These are phyloP conservation scores for Pipra filicauda DNA, from an alignment of 2,113 vertebrate species.

Conservation along the genomic window DNA sequence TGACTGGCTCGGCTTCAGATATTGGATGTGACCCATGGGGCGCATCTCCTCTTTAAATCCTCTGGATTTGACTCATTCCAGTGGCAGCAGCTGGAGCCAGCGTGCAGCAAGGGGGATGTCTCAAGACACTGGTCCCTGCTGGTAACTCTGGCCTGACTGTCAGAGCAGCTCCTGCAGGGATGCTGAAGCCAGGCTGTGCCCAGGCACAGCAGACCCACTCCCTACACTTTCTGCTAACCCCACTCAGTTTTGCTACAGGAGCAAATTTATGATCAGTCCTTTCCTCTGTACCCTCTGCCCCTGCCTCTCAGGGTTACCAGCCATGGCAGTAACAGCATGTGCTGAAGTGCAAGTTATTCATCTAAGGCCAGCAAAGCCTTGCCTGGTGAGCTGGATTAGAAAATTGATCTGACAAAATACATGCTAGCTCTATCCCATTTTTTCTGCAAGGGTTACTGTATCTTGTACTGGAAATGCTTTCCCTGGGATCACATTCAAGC, in stretches of 20 bases:
- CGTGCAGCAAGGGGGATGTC: background rate
- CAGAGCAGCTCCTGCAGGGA: background rate
- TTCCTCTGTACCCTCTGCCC: background rate
- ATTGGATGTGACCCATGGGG: background rate
- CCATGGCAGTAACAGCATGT: background rate
- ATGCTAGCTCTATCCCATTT: background rate
- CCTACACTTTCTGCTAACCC: too few relatives aligned
- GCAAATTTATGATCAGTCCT: background rate
- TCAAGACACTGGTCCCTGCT: background rate
- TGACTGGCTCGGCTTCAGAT: background rate
- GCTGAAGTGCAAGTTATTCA: background rate
- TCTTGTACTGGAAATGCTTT: background rate
- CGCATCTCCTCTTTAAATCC: background rate
- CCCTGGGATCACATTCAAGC: background rate
- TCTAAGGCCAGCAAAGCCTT: background rate
- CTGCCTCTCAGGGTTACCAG: background rate
- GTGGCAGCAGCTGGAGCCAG: background rate
- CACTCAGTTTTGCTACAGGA: background rate
- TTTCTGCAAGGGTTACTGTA: background rate
- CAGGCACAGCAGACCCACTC: background rate
- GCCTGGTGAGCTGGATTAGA: background rate
- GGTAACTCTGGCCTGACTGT: background rate
- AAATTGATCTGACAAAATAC: constrained; percentile 38
- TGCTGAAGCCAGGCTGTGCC: fast-evolving
- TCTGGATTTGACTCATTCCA: background rate